Percentiles rank a stretch among this genome's conserved stretches.
phyloP scores from a whole-genome alignment of 2,797 vertebrate species.

The Megalops cyprinoides region DNA sequence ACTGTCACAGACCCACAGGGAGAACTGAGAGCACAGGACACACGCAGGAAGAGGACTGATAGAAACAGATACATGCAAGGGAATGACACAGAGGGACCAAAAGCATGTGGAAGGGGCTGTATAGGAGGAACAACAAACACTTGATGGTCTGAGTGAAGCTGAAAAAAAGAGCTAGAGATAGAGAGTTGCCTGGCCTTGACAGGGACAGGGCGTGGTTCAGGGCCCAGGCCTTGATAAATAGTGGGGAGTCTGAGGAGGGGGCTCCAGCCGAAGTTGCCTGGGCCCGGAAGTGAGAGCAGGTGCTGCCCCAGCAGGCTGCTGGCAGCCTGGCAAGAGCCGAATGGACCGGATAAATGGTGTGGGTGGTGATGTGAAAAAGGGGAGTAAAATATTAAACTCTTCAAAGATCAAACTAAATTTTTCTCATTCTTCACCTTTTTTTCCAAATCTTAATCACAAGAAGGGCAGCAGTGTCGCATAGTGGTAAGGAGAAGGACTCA shows the following conservation, averaged over 20 bases:
- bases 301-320: slow-evolving; percentile 24
- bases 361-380: background rate
- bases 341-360: background rate
- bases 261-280: background rate
- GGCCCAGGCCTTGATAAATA: slow-evolving; percentile 5
- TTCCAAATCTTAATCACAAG: background rate
- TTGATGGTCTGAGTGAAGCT: background rate
- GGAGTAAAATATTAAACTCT: background rate
- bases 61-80: background rate
- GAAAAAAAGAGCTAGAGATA: background rate
- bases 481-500: no score
- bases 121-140: background rate
- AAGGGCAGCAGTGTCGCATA: no score
- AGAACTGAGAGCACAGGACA: background rate
- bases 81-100: background rate
- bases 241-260: background rate
- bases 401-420: slow-evolving; percentile 1
- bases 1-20: background rate
- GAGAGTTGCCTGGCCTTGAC: slow-evolving; percentile 3
- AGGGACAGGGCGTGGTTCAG: slow-evolving; percentile 17
- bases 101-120: background rate
- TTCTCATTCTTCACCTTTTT: background rate
- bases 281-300: slow-evolving; percentile 3
- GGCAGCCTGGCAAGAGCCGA: background rate
- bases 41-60: background rate